Evolutionary conservation across 2,888 invertebrate species (phyloP).

Genomic region (Hipparchia sbordonii): DNA sequence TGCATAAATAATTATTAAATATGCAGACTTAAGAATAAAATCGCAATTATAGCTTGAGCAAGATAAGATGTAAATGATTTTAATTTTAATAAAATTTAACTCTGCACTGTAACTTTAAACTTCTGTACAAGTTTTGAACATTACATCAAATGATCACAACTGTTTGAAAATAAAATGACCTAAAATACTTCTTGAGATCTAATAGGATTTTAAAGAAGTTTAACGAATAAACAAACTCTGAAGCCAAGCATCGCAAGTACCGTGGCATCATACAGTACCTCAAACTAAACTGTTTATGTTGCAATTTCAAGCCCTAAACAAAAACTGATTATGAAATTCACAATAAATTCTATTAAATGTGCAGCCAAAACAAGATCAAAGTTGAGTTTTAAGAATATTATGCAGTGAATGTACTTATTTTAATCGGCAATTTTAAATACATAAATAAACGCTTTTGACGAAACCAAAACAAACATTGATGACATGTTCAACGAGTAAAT

Average conservation of each 20-base stretch:
- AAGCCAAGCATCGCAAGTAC: too few relatives aligned
- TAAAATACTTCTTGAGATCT: too few relatives aligned
- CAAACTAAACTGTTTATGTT: slow-evolving; percentile 7
- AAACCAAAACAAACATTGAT: slow-evolving; percentile 81
- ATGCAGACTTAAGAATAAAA: neutral
- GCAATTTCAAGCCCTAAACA: neutral
- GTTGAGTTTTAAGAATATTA: neutral
- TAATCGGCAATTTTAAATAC: slow-evolving; percentile 3
- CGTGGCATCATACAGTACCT: neutral
- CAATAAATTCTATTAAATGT: neutral
- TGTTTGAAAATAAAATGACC: neutral
- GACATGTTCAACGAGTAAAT: slow-evolving; percentile 67
- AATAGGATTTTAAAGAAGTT: neutral
- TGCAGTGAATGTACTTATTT: neutral
- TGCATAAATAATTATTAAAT: neutral
- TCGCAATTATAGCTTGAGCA: neutral
- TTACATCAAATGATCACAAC: neutral
- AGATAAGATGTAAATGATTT: too few relatives aligned
- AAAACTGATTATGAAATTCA: neutral
- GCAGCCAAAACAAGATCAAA: too few relatives aligned
- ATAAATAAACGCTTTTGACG: slow-evolving; percentile 40
- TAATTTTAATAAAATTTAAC: neutral
- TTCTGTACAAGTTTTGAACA: neutral
- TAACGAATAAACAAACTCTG: neutral
- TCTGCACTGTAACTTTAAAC: neutral